Conservation (phyloP, 1,140 invertebrate species). For the Antheraea pernyi region DNA sequence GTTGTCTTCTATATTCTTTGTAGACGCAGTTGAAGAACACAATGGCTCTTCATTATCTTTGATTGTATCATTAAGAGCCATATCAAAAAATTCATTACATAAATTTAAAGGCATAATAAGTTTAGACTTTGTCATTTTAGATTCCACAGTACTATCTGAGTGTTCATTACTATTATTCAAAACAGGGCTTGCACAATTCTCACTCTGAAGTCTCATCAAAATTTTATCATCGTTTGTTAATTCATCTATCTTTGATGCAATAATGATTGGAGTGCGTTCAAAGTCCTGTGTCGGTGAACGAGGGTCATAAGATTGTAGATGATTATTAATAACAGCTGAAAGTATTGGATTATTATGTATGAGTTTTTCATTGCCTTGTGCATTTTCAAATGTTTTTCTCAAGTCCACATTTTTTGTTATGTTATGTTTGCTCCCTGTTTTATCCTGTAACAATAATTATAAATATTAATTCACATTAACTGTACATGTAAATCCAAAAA, state of each 20-base stretch:
- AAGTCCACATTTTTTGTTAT: constrained; percentile 72
- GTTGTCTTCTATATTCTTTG: constrained; percentile 60
- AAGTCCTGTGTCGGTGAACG: constrained; percentile 69
- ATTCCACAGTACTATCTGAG: constrained; percentile 37
- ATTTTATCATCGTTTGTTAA: constrained; percentile 36
- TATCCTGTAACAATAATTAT: constrained; percentile 48
- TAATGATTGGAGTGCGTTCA: constrained; percentile 67
- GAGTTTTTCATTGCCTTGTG: constrained; percentile 56
- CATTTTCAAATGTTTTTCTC: constrained; percentile 65
- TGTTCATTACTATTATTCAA: constrained; percentile 21
- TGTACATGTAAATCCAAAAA: no score
- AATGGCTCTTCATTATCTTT: constrained; percentile 59
- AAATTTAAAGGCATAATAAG: constrained; percentile 63
- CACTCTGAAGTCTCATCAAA: constrained; percentile 29
- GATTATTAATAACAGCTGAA: constrained; percentile 71
- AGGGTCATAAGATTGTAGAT: constrained; percentile 69
- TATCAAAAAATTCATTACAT: constrained; percentile 58
- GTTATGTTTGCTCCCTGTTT: constrained; percentile 61
- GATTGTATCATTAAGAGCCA: constrained; percentile 55
- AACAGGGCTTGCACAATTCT: constrained; percentile 52
- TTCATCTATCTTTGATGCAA: constrained; percentile 44
- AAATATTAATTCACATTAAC: neutral
- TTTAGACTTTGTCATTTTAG: constrained; percentile 42
- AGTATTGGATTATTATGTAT: constrained; percentile 71
- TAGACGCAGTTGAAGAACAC: constrained; percentile 65